These are phyloP conservation scores for Melanaphis sacchari DNA, from an alignment of 1,140 invertebrate species.

Conservation along the genomic window DNA sequence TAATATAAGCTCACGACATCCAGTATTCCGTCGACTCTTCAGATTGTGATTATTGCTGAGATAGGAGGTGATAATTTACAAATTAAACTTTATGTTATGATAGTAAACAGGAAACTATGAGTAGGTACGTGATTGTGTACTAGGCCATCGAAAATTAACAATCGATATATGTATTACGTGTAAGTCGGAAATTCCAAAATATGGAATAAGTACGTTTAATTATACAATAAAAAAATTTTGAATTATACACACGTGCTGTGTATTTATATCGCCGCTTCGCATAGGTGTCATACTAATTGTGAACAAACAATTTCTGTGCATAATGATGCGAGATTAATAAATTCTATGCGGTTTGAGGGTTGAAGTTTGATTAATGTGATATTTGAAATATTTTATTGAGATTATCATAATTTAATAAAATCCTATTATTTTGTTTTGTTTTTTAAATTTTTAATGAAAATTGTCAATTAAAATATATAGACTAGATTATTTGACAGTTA, in stretches of 20 bases:
- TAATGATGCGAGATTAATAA: background rate
- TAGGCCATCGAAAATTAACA: constrained; percentile 9
- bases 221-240: constrained; percentile 16
- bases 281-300: constrained; percentile 29
- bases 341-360: background rate
- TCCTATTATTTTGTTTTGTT: background rate
- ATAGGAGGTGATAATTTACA: background rate
- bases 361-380: background rate
- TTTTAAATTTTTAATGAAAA: background rate
- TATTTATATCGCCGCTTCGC: background rate
- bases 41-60: background rate
- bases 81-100: background rate
- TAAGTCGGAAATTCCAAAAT: constrained; percentile 40
- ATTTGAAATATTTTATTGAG: background rate
- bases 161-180: constrained; percentile 27
- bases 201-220: constrained; percentile 25
- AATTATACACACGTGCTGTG: constrained; percentile 10
- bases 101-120: background rate
- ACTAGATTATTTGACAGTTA: background rate
- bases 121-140: constrained; percentile 52
- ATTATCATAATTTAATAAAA: background rate
- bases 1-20: background rate
- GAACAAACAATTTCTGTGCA: background rate
- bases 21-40: background rate
- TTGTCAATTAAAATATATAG: background rate